Evolutionary conservation across 2,113 vertebrate genomes (phyloP), one percentile per base, ranked within the genome.

Genomic region (Boulengeromyrus knoepffleri): DNA sequence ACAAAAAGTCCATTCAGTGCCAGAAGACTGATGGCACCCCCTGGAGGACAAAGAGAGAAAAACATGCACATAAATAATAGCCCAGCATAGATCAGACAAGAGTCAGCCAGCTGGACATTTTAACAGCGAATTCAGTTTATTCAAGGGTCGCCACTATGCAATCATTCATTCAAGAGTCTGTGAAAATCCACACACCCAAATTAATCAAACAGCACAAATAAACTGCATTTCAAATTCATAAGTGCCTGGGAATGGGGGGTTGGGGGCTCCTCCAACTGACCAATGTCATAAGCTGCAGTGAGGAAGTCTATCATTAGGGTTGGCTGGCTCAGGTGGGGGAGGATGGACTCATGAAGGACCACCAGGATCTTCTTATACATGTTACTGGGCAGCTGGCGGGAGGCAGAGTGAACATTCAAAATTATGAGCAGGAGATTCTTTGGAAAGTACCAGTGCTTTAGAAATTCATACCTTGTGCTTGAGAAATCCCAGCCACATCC

Each of bases 1-100:
- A 99, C 92, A 91, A 99, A 99, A 9, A 99, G 96, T 27, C 98
- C 98, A 17, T 99, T 99, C 85, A 99, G 95, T 46, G 98, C 98
- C 74, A 99, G 93, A 80, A 99, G 97, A 90, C 98, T 99, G 93
- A 99, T 96, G 2, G 98, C 98, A 0, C 99, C 99, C 89, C 99
- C 99, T 99, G 85, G 90, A 89, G 56, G 92, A 93, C 27, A 89
- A 58, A 58, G n/a, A 91, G 5, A 19, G 85, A 15, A 90, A 89
- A 15, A 66, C 1, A 45, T 8, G n/a, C 31, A 88, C 9, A 45
- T 83, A 50, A 36, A 47, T 24, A 45, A 7, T n/a, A 70, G 46
- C 47, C 46, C 27, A 74, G 2, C 7, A 31, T 13, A 21, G 77
- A 49, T 21, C 74, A 84, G 83, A 21, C 45, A 27, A 85, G 21